Conservation (phyloP, 2,888 invertebrate genomes). For the Hartigia nigra region DNA sequence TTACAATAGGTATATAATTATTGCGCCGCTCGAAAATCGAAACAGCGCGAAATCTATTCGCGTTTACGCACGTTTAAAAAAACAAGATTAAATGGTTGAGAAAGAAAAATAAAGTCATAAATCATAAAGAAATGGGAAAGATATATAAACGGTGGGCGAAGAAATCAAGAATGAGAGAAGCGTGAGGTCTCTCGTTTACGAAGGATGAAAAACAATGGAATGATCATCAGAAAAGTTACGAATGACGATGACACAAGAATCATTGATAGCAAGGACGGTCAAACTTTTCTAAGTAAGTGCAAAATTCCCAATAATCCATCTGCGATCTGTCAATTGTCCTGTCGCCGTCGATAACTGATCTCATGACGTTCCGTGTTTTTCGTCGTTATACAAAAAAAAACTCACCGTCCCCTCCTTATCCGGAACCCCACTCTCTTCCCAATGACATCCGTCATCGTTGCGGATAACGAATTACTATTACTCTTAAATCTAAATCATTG, state of each 20-base stretch:
- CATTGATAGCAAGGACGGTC: background rate
- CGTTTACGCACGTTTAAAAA: background rate
- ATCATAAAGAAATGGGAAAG: background rate
- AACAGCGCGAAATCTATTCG: background rate
- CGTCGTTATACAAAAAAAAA: background rate
- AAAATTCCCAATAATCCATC: background rate
- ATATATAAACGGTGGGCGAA: background rate
- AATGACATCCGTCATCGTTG: background rate
- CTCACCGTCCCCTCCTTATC: background rate
- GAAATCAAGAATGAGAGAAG: background rate
- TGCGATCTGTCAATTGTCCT: background rate
- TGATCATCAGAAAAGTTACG: background rate
- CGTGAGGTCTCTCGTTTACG: background rate
- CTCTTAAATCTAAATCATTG: background rate
- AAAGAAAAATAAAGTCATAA: background rate
- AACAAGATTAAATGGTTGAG: background rate
- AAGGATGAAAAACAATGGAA: background rate
- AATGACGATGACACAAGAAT: background rate
- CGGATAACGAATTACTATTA: background rate
- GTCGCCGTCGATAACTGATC: background rate
- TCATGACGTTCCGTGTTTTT: background rate
- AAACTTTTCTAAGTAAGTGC: background rate
- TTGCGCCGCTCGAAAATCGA: background rate
- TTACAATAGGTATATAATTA: slow-evolving; percentile 10
- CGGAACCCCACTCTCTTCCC: background rate